Evolutionary conservation across 2,797 vertebrate genomes (phyloP).

Genomic region (Gymnopithys bicolor): DNA sequence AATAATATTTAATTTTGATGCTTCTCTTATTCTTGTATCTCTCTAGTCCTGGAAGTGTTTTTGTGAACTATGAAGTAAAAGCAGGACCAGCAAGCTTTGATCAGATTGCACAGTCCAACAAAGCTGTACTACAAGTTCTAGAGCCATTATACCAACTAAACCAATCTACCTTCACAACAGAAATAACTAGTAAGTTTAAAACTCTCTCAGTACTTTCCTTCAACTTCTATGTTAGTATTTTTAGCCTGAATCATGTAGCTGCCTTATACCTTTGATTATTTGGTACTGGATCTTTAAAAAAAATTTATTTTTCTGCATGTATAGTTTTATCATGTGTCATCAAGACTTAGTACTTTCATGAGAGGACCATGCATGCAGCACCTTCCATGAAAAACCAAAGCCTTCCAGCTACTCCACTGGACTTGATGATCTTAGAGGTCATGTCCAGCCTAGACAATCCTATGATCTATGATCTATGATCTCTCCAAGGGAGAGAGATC

Average conservation of each 20-base stretch:
- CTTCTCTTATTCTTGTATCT: not conserved
- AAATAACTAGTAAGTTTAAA: constrained; percentile 52
- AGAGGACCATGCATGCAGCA: not conserved
- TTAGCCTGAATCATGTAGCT: not conserved
- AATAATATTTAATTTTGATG: not conserved
- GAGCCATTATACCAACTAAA: constrained; percentile 10
- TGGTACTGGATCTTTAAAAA: not conserved
- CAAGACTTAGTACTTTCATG: not conserved
- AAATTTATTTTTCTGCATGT: not conserved
- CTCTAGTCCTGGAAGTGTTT: constrained; percentile 82
- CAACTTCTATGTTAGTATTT: not conserved
- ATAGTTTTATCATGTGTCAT: not conserved
- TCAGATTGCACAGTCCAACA: constrained; percentile 65
- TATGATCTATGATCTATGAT: too few relatives aligned
- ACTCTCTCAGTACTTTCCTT: not conserved
- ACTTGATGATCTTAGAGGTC: not conserved
- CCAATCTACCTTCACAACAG: constrained; percentile 20
- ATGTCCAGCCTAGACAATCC: not conserved
- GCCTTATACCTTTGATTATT: not conserved
- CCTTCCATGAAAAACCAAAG: not conserved
- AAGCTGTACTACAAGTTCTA: constrained; percentile 19
- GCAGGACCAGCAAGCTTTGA: not conserved
- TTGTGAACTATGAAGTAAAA: constrained; percentile 69
- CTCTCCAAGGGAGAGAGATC: not conserved
- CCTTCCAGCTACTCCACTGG: not conserved